Evolutionary conservation across 2,113 vertebrate genomes (phyloP).

Genomic region (Meriones unguiculatus): DNA sequence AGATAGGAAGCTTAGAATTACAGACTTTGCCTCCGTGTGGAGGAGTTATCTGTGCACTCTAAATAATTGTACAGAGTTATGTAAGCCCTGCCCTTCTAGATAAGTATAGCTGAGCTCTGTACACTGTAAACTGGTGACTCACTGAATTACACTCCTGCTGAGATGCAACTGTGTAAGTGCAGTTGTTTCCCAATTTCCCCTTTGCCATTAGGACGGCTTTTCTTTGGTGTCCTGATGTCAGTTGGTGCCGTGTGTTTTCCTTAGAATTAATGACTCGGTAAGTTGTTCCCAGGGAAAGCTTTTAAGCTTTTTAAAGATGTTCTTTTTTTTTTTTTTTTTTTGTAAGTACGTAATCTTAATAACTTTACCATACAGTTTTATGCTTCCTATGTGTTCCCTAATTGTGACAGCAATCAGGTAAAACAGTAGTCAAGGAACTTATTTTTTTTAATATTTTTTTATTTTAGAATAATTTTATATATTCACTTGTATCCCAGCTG

Average conservation of each 20-base stretch:
- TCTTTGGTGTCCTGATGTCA: constrained; percentile 26
- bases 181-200: constrained; percentile 51
- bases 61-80: constrained; percentile 43
- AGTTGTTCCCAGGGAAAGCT: constrained; percentile 21
- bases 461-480: no score
- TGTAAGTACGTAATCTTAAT: constrained; percentile 1
- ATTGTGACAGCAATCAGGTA: constrained; percentile 29
- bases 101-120: constrained; percentile 20
- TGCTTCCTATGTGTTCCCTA: constrained; percentile 13
- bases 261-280: constrained; percentile 61
- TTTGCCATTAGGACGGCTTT: neutral
- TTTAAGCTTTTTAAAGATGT: constrained; percentile 13
- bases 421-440: constrained; percentile 28
- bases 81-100: constrained; percentile 55
- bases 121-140: constrained; percentile 58
- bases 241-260: constrained; percentile 34
- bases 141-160: constrained; percentile 55
- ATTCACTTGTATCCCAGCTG: no score
- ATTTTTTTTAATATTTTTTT: no score
- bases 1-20: constrained; percentile 50
- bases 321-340: constrained; percentile 41
- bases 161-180: constrained; percentile 39
- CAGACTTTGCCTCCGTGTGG: constrained; percentile 37
- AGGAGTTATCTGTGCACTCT: constrained; percentile 40
- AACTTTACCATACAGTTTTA: constrained; percentile 41